These are phyloP conservation scores for Macroglossus sobrinus DNA, from an alignment of 2,113 vertebrate genomes.

Conservation along the genomic window DNA sequence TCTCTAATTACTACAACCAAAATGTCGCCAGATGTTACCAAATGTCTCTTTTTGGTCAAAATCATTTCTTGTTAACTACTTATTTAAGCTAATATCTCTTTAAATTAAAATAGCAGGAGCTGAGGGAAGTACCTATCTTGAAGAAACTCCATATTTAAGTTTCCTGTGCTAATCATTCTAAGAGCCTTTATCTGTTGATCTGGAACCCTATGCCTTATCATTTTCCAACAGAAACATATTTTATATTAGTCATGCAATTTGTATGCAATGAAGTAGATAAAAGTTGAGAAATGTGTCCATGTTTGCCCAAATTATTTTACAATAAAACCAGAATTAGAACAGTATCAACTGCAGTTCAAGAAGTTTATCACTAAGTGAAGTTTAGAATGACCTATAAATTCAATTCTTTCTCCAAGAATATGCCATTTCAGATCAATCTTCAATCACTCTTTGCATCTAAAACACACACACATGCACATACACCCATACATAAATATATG, in stretches of 20 bases:
- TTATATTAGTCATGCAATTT: background rate
- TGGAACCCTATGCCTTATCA: background rate
- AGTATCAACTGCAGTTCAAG: background rate
- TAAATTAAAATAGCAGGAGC: background rate
- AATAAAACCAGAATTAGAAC: background rate
- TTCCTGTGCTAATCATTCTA: background rate
- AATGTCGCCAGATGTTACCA: background rate
- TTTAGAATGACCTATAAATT: background rate
- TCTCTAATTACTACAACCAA: background rate
- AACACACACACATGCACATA: background rate
- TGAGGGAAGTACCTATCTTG: background rate
- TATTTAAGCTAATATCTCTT: background rate
- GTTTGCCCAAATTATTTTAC: background rate
- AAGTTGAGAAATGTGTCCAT: background rate
- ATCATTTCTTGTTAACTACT: background rate
- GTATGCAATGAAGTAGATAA: background rate
- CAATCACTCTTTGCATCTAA: background rate
- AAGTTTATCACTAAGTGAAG: background rate
- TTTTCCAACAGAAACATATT: background rate
- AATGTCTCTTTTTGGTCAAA: background rate
- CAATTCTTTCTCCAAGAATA: background rate
- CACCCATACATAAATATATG: background rate
- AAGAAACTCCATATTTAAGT: background rate
- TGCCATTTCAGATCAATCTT: background rate
- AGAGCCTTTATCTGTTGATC: background rate